Percentiles rank a stretch among this genome's conserved stretches.
phyloP scores from a whole-genome alignment of 2,888 invertebrate genomes.

The Serrognathus titanus region DNA sequence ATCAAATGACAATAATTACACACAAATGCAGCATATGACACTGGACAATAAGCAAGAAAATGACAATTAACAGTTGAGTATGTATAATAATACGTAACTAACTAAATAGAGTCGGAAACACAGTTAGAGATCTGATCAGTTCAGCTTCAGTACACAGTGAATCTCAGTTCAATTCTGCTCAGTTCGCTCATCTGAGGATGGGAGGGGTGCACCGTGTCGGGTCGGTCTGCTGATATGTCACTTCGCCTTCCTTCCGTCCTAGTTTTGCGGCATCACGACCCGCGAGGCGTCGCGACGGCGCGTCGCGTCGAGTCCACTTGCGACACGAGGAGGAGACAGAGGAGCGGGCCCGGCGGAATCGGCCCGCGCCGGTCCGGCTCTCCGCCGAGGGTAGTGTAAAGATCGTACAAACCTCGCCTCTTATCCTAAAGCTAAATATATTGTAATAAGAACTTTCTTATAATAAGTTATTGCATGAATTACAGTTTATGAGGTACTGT shows the following conservation, averaged over 20 bases:
- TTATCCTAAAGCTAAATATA: conserved; percentile 51
- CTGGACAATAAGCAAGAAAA: conserved; percentile 51
- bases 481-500: conserved; percentile 55
- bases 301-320: conserved; percentile 6
- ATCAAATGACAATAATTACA: conserved; percentile 49
- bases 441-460: conserved; percentile 52
- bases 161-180: conserved; percentile 46
- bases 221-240: conserved; percentile 46
- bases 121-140: conserved; percentile 40
- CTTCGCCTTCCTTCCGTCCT: conserved; percentile 30
- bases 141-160: conserved; percentile 32
- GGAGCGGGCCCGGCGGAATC: conserved; percentile 24
- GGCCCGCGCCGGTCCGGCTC: conserved; percentile 24
- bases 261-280: conserved; percentile 4
- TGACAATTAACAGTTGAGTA: conserved; percentile 35
- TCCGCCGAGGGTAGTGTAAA: conserved; percentile 29
- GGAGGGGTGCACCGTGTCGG: conserved; percentile 24
- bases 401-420: conserved; percentile 49
- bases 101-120: conserved; percentile 37
- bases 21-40: conserved; percentile 50
- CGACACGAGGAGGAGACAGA: conserved; percentile 12
- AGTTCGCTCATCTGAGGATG: conserved; percentile 31
- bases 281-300: conserved; percentile 10
- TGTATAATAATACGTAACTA: conserved; percentile 31
- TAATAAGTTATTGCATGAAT: conserved; percentile 55